These are phyloP conservation scores for Platycnemis pennipes DNA, from an alignment of 2,888 invertebrate genomes.

Conservation along the genomic window DNA sequence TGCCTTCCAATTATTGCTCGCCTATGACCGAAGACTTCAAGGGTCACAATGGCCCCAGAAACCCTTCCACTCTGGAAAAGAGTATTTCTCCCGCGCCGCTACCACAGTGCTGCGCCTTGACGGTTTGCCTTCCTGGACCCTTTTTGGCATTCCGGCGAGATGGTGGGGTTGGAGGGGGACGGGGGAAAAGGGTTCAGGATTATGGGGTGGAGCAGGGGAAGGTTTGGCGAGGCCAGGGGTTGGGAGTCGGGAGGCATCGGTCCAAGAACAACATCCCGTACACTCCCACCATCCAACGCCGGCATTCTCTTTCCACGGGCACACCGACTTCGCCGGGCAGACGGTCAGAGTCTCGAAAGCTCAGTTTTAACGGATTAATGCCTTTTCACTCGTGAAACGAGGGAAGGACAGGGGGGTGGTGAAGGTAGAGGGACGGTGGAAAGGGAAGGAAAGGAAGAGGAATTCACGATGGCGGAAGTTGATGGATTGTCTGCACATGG, in stretches of 20 bases:
- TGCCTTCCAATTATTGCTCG: slow-evolving; percentile 14
- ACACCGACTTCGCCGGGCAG: neutral
- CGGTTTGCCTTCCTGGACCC: slow-evolving; percentile 29
- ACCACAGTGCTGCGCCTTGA: neutral
- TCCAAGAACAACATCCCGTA: slow-evolving; percentile 28
- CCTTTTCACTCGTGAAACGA: neutral
- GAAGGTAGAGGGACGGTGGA: neutral
- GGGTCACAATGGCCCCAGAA: slow-evolving; percentile 24
- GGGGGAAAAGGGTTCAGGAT: neutral
- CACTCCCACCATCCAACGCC: neutral
- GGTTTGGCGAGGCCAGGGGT: neutral
- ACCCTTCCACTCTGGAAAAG: neutral
- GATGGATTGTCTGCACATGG: neutral
- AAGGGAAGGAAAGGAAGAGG: neutral
- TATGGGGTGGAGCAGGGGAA: neutral
- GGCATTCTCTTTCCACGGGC: neutral
- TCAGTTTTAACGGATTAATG: slow-evolving; percentile 45
- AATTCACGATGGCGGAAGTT: slow-evolving; percentile 22
- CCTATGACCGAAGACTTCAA: slow-evolving; percentile 5
- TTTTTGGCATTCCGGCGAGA: slow-evolving; percentile 32
- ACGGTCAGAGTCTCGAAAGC: neutral
- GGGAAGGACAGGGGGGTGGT: neutral
- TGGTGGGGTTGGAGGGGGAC: neutral
- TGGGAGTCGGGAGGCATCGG: neutral
- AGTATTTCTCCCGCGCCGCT: neutral